phyloP scores from a whole-genome alignment of 2,888 invertebrate species.

The Uropetala carovei region DNA sequence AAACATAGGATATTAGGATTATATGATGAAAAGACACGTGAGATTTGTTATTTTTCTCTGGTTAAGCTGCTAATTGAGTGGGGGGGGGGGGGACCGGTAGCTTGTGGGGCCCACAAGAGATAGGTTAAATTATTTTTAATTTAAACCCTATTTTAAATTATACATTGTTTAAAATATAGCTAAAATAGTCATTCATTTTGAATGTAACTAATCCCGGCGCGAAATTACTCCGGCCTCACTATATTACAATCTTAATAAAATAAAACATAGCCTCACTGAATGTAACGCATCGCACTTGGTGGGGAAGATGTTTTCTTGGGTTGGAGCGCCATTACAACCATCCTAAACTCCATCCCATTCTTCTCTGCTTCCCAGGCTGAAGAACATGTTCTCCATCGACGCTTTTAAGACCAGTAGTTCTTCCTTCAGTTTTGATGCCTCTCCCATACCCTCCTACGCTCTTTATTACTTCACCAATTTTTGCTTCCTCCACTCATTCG shows the following conservation, averaged over 20 bases:
- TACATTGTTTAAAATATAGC: neutral
- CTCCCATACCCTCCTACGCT: neutral
- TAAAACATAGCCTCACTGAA: neutral
- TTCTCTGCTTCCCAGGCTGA: neutral
- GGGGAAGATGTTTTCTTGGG: neutral
- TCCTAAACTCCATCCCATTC: neutral
- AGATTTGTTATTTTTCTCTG: too few relatives aligned
- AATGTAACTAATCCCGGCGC: neutral
- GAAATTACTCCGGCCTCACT: neutral
- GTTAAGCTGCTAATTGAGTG: too few relatives aligned
- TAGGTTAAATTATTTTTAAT: too few relatives aligned
- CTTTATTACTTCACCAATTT: neutral
- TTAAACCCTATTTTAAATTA: too few relatives aligned
- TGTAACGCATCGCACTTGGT: neutral
- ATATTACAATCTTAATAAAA: conserved; percentile 3
- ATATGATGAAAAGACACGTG: too few relatives aligned
- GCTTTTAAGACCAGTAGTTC: neutral
- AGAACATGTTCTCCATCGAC: conserved; percentile 20
- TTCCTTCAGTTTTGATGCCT: neutral
- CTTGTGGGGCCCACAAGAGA: too few relatives aligned
- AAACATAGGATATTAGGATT: too few relatives aligned
- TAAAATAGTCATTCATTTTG: neutral
- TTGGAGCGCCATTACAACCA: neutral
- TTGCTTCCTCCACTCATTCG: neutral
- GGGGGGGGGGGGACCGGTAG: too few relatives aligned